Evolutionary conservation across 1,140 invertebrate species (phyloP).

Genomic region (Pachypeltis micranthus): DNA sequence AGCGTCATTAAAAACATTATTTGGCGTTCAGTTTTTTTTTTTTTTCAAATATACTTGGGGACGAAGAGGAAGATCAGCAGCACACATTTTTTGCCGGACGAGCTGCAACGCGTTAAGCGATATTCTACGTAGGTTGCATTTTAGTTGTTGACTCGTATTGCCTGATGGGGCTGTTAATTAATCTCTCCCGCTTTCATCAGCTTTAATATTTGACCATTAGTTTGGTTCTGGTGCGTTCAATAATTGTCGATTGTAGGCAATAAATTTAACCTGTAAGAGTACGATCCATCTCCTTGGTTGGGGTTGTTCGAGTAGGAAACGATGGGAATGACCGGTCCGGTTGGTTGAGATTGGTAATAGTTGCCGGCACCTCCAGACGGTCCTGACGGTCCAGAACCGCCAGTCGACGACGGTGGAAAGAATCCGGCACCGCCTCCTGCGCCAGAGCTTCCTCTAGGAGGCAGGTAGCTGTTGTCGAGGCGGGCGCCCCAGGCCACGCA

Average conservation of each 20-base stretch:
- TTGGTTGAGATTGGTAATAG: not conserved
- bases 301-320: conserved; percentile 21
- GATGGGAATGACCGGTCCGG: conserved; percentile 22
- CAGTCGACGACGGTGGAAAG: not conserved
- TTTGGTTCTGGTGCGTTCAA: too few relatives aligned
- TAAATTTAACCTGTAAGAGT: conserved; percentile 22
- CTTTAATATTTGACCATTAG: too few relatives aligned
- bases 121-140: too few relatives aligned
- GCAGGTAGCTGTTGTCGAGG: conserved; percentile 48
- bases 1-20: too few relatives aligned
- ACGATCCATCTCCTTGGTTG: conserved; percentile 25
- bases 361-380: conserved; percentile 10
- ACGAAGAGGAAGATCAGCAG: too few relatives aligned
- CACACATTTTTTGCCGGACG: too few relatives aligned
- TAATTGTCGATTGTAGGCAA: not conserved
- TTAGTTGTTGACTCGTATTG: too few relatives aligned
- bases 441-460: conserved; percentile 39
- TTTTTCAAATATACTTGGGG: too few relatives aligned
- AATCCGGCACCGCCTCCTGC: conserved; percentile 7
- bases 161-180: too few relatives aligned
- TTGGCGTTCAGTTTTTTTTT: too few relatives aligned
- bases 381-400: not conserved
- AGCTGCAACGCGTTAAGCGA: too few relatives aligned
- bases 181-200: too few relatives aligned
- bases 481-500: conserved; percentile 32